A percentile compares a stretch with the other conserved stretches of the same genome.
These are phyloP conservation scores for Matsumyia berberina DNA, from an alignment of 2,888 invertebrate genomes.

Conservation along the genomic window DNA sequence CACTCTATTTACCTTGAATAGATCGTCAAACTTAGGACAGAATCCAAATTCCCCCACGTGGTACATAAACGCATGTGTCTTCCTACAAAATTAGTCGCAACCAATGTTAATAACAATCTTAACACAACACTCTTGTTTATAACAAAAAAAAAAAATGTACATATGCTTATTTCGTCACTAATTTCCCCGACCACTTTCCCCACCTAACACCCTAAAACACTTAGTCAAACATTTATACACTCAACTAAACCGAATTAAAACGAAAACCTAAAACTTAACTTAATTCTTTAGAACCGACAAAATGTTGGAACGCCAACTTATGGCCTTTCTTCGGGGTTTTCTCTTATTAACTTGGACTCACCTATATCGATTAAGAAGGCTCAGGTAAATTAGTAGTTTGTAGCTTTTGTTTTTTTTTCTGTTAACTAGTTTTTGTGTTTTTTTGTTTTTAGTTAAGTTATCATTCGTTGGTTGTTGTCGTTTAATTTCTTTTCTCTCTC, in stretches of 20 bases:
- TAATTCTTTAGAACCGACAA: conserved; percentile 82
- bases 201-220: not conserved
- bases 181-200: not conserved
- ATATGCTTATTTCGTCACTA: not conserved
- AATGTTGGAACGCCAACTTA: conserved; percentile 83
- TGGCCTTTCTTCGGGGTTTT: conserved; percentile 83
- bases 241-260: conserved; percentile 42
- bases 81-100: too few species aligned
- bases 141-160: conserved; percentile 1
- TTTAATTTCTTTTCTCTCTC: conserved; percentile 10
- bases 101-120: too few species aligned
- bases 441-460: conserved; percentile 4
- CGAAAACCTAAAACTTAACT: conserved; percentile 67
- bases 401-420: conserved; percentile 21
- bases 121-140: not conserved
- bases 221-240: conserved; percentile 2
- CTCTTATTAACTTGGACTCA: conserved; percentile 83
- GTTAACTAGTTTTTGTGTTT: conserved; percentile 29
- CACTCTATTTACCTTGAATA: too few species aligned
- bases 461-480: conserved; percentile 17
- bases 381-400: conserved; percentile 82
- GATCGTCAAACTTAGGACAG: too few species aligned
- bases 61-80: too few species aligned
- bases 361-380: conserved; percentile 83
- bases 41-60: too few species aligned